phyloP scores from a whole-genome alignment of 2,113 vertebrate species.

The Chamaea fasciata region DNA sequence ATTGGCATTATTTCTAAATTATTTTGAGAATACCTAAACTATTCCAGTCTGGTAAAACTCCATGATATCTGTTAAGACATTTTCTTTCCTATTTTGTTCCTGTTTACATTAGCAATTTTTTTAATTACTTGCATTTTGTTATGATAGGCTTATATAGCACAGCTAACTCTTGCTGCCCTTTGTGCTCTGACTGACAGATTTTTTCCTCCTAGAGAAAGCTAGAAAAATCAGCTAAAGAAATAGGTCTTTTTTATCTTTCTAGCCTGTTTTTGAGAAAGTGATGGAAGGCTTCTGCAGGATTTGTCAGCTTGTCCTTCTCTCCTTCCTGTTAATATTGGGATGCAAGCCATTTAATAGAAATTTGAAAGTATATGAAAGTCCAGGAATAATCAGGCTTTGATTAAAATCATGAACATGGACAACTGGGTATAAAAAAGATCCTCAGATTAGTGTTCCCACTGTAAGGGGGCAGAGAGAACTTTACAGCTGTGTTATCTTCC shows the following conservation, averaged over 20 bases:
- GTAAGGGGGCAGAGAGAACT: not conserved
- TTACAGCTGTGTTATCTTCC: not conserved
- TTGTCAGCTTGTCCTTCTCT: not conserved
- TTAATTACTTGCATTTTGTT: not conserved
- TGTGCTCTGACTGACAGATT: not conserved
- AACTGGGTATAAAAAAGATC: not conserved
- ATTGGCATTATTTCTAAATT: not conserved
- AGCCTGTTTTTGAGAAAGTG: not conserved
- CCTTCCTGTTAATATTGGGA: not conserved
- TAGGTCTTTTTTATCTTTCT: not conserved
- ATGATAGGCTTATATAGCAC: not conserved
- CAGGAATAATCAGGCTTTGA: not conserved
- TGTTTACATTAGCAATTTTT: not conserved
- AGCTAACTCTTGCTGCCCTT: not conserved
- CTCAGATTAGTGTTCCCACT: not conserved
- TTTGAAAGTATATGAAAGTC: not conserved
- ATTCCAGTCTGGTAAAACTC: not conserved
- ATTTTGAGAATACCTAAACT: not conserved
- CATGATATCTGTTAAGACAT: rapidly evolving
- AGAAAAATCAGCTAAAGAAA: not conserved
- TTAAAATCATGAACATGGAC: not conserved
- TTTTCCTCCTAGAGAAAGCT: not conserved
- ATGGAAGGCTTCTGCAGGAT: not conserved
- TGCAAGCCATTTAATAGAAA: not conserved
- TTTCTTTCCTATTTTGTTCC: not conserved